These are phyloP conservation scores for Augochlora pura DNA, from an alignment of 1,140 invertebrate genomes.

Conservation along the genomic window DNA sequence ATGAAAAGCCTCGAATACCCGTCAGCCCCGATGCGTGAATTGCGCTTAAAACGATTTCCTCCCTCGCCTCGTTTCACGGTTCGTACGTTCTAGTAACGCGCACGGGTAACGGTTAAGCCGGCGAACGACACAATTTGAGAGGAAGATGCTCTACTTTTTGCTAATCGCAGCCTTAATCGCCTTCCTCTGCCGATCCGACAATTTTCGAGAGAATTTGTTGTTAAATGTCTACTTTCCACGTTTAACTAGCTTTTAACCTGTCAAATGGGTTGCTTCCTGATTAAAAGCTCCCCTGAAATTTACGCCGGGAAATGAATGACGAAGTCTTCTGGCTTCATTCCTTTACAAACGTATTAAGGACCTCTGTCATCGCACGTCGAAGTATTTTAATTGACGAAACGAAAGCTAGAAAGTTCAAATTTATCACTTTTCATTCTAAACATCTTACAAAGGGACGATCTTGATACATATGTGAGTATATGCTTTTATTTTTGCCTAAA, in stretches of 20 bases:
- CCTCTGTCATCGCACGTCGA: too few relatives aligned
- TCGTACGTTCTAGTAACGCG: conserved; percentile 57
- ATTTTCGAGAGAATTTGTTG: not conserved
- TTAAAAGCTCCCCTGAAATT: not conserved
- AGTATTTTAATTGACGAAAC: too few relatives aligned
- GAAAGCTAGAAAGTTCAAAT: too few relatives aligned
- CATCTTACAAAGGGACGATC: too few relatives aligned
- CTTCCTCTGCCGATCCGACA: conserved; percentile 23
- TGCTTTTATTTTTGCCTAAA: too few relatives aligned
- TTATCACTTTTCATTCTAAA: too few relatives aligned
- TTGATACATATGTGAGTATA: too few relatives aligned
- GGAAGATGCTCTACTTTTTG: conserved; percentile 52
- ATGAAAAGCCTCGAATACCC: conserved; percentile 35
- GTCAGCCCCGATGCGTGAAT: conserved; percentile 38
- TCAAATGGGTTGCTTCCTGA: not conserved
- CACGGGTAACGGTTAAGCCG: conserved; percentile 53
- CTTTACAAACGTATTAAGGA: too few relatives aligned
- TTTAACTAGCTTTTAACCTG: not conserved
- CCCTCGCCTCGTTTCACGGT: conserved; percentile 59
- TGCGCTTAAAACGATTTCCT: conserved; percentile 57
- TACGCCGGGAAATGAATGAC: not conserved
- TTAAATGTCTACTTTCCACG: not conserved
- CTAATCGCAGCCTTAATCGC: conserved; percentile 43
- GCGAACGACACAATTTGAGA: conserved; percentile 42
- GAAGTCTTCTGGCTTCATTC: not conserved